Conservation (phyloP, 2,797 vertebrate genomes). For the Anguilla obscura region DNA sequence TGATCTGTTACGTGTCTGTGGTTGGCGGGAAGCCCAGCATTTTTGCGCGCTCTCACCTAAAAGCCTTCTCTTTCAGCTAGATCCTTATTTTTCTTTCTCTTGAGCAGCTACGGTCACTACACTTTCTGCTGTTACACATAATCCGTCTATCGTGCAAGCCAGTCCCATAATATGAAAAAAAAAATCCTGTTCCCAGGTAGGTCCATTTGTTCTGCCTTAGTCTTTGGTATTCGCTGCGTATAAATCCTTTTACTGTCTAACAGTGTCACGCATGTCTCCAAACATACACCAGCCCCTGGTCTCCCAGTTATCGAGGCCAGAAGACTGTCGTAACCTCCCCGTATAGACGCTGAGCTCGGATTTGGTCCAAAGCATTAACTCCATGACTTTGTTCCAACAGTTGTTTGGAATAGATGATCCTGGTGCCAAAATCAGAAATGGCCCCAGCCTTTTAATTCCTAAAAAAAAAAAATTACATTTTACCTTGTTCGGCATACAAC, state of each 20-base stretch:
- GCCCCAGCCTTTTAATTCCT: neutral
- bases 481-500: slow-evolving; percentile 74
- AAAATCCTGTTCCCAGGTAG: slow-evolving; percentile 54
- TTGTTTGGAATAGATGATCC: neutral
- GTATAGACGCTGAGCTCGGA: neutral
- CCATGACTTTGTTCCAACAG: neutral
- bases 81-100: slow-evolving; percentile 43
- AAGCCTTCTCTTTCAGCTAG: slow-evolving; percentile 38
- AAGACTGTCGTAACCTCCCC: neutral
- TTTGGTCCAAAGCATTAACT: neutral
- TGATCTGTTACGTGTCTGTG: slow-evolving; percentile 51
- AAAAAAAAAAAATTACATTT: slow-evolving; percentile 18
- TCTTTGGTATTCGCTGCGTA: slow-evolving; percentile 53
- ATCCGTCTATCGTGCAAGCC: slow-evolving; percentile 51
- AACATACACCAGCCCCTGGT: neutral
- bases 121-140: slow-evolving; percentile 42
- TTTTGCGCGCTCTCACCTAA: slow-evolving; percentile 47
- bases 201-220: slow-evolving; percentile 34
- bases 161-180: slow-evolving; percentile 49
- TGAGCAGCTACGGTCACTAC: slow-evolving; percentile 50
- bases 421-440: neutral
- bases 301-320: neutral
- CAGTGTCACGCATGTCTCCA: slow-evolving; percentile 24
- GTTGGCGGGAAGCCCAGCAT: slow-evolving; percentile 36
- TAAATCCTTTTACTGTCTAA: slow-evolving; percentile 44